A percentile compares a stretch with the other conserved stretches of the same genome.
phyloP scores from a whole-genome alignment of 92 coral and sea anemone genomes.

The Heliopora coerulea region DNA sequence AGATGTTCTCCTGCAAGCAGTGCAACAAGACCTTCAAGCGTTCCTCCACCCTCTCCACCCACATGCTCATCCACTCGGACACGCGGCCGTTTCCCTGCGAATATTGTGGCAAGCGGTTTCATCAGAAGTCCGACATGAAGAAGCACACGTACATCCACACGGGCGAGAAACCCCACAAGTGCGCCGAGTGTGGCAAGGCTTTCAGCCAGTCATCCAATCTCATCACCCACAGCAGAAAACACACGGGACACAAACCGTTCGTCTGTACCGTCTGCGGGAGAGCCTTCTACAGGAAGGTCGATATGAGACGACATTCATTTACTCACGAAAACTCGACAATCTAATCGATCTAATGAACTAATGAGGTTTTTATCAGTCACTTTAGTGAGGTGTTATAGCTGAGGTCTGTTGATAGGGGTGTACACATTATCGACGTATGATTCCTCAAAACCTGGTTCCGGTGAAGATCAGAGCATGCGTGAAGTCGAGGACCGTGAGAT shows the following conservation, averaged over 20 bases:
- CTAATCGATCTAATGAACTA: too few species aligned
- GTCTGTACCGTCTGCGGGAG: conserved; percentile 79
- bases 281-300: conserved; percentile 92
- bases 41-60: conserved; percentile 91
- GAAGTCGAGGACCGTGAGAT: too few species aligned
- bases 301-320: conserved; percentile 70
- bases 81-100: conserved; percentile 92
- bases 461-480: too few species aligned
- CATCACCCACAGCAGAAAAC: conserved; percentile 94
- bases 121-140: conserved; percentile 98
- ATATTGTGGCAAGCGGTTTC: conserved; percentile 89
- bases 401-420: too few species aligned
- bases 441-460: too few species aligned
- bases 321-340: conserved; percentile 17
- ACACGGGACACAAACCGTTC: conserved; percentile 89
- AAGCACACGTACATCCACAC: conserved; percentile 90
- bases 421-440: too few species aligned
- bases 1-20: conserved; percentile 77
- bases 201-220: conserved; percentile 97
- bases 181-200: conserved; percentile 85
- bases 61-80: conserved; percentile 93
- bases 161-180: conserved; percentile 91
- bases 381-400: too few species aligned
- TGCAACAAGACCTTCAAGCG: conserved; percentile 88
- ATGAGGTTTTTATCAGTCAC: too few species aligned